Evolutionary conservation across 2,797 vertebrate species (phyloP).

Genomic region (Pseudochirops cupreus): DNA sequence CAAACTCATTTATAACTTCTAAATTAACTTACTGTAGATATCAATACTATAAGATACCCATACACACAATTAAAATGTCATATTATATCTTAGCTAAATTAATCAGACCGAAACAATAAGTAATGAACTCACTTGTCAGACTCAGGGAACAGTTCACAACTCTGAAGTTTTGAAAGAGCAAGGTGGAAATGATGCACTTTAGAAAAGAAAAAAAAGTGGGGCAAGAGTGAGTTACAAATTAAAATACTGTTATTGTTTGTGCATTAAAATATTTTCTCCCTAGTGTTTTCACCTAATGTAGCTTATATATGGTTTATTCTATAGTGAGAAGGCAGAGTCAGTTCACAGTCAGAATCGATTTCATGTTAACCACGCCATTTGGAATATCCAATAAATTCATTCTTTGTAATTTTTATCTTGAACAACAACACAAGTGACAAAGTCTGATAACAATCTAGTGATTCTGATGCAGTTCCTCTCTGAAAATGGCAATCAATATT

Average conservation of each 20-base stretch:
- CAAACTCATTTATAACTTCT: background rate
- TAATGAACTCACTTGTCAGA: slow-evolving; percentile 83
- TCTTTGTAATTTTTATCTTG: background rate
- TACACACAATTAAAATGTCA: slow-evolving; percentile 10
- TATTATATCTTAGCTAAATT: slow-evolving; percentile 35
- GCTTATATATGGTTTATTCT: background rate
- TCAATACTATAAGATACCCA: slow-evolving; percentile 5
- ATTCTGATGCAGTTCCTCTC: background rate
- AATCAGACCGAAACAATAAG: slow-evolving; percentile 44
- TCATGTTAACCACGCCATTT: background rate
- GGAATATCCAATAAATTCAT: background rate
- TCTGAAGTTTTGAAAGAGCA: slow-evolving; percentile 85
- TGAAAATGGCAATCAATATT: background rate
- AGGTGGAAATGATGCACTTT: slow-evolving; percentile 83
- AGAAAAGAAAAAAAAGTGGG: slow-evolving; percentile 71
- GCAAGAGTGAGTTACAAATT: slow-evolving; percentile 36
- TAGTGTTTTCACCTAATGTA: background rate
- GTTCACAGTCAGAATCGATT: background rate
- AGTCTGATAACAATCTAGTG: background rate
- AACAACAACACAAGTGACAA: background rate
- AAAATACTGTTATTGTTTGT: slow-evolving; percentile 34
- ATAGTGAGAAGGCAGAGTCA: slow-evolving; percentile 34
- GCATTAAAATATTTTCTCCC: background rate
- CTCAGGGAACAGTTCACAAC: slow-evolving; percentile 82
- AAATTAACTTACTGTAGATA: slow-evolving; percentile 30